phyloP scores from a whole-genome alignment of 1,140 invertebrate species.

The Sycobia sp. region DNA sequence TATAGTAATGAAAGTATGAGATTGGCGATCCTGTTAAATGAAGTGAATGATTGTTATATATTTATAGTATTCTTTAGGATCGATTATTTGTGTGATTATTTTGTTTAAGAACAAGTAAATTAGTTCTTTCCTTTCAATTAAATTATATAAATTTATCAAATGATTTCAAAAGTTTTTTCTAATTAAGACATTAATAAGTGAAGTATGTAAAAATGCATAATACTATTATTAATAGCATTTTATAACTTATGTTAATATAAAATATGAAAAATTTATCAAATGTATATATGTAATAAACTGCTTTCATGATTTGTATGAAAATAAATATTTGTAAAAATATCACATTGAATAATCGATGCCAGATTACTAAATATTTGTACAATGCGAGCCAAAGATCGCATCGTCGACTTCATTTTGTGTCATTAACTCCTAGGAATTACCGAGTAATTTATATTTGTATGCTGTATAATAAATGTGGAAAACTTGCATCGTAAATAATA shows the following conservation, averaged over 20 bases:
- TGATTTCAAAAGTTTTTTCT: too few species aligned
- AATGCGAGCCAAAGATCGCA: neutral
- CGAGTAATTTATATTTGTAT: slow-evolving; percentile 42
- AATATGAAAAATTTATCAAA: too few species aligned
- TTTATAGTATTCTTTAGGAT: slow-evolving; percentile 14
- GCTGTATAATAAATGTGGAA: slow-evolving; percentile 40
- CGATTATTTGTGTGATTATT: slow-evolving; percentile 23
- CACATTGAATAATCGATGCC: slow-evolving; percentile 2
- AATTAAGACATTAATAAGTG: too few species aligned
- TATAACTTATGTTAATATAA: too few species aligned
- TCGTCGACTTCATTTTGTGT: slow-evolving; percentile 16
- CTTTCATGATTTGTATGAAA: too few species aligned
- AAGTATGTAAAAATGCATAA: too few species aligned
- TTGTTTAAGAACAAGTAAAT: too few species aligned
- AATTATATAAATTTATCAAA: too few species aligned
- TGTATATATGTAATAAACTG: too few species aligned
- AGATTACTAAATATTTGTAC: slow-evolving; percentile 4
- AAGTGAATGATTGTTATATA: neutral
- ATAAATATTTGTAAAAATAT: slow-evolving; percentile 5
- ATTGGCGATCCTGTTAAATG: neutral
- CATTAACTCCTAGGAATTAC: slow-evolving; percentile 36
- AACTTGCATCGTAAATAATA: slow-evolving; percentile 44
- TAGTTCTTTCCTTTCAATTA: too few species aligned
- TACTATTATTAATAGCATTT: too few species aligned
- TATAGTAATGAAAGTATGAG: slow-evolving; percentile 4